Conservation (phyloP, 2,113 vertebrate genomes). For the Epinephelus lanceolatus region DNA sequence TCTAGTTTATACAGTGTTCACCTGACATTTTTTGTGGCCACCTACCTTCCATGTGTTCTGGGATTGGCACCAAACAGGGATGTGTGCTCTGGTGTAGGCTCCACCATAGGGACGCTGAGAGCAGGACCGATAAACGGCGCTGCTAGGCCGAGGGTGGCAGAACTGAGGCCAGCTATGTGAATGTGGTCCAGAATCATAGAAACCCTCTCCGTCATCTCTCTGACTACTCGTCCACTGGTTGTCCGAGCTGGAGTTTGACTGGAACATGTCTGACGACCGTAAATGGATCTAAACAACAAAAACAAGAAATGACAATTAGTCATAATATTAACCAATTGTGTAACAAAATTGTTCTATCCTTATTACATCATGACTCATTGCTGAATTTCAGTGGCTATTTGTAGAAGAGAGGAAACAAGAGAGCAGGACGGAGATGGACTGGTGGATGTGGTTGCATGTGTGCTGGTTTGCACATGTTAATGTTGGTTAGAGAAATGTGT, state of each 20-base stretch:
- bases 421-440: background rate
- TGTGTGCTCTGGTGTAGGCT: conserved; percentile 62
- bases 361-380: conserved; percentile 52
- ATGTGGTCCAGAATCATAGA: conserved; percentile 48
- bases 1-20: background rate
- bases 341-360: conserved; percentile 51
- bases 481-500: background rate
- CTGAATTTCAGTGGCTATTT: conserved; percentile 8
- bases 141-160: conserved; percentile 27
- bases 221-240: conserved; percentile 38
- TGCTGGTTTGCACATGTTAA: conserved; percentile 1
- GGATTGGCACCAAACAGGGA: conserved; percentile 72
- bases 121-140: background rate
- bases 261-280: conserved; percentile 77
- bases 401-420: conserved; percentile 5
- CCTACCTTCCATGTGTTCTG: conserved; percentile 83
- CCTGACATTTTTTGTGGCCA: background rate
- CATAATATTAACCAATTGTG: conserved; percentile 30
- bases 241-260: conserved; percentile 66
- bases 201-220: conserved; percentile 33
- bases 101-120: conserved; percentile 37
- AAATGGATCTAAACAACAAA: conserved; percentile 29
- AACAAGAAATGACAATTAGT: conserved; percentile 47
- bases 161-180: conserved; percentile 64
- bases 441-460: background rate